These are phyloP conservation scores for Dunckerocampus dactyliophorus DNA, from an alignment of 2,113 vertebrate genomes.

Conservation along the genomic window DNA sequence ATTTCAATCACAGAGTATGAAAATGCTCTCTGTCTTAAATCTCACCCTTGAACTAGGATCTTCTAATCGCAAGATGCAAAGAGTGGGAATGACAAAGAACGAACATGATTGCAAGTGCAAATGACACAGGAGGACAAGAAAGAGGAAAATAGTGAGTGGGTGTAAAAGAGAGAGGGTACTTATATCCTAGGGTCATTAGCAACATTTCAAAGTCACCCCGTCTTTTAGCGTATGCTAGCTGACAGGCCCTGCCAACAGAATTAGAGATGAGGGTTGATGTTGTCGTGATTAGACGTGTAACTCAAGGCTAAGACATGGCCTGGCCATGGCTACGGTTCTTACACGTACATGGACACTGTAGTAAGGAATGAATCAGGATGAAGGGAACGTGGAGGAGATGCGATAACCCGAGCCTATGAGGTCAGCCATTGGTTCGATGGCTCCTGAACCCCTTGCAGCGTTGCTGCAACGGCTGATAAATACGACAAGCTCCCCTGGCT, in stretches of 20 bases:
- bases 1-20: background rate
- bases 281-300: slow-evolving; percentile 64
- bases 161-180: slow-evolving; percentile 43
- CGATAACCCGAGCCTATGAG: slow-evolving; percentile 38
- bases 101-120: slow-evolving; percentile 28
- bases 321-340: slow-evolving; percentile 22
- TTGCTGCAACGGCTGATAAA: slow-evolving; percentile 40
- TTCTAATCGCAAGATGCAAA: slow-evolving; percentile 21
- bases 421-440: slow-evolving; percentile 39
- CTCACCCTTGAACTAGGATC: background rate
- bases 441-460: slow-evolving; percentile 29
- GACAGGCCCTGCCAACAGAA: slow-evolving; percentile 70
- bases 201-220: slow-evolving; percentile 70
- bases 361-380: slow-evolving; percentile 4
- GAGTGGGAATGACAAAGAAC: slow-evolving; percentile 18
- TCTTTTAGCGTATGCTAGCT: slow-evolving; percentile 66
- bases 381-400: slow-evolving; percentile 2
- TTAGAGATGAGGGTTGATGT: slow-evolving; percentile 63
- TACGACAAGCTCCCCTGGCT: slow-evolving; percentile 28
- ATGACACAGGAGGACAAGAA: slow-evolving; percentile 47
- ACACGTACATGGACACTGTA: background rate
- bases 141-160: slow-evolving; percentile 37
- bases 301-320: slow-evolving; percentile 40
- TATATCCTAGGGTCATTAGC: slow-evolving; percentile 66
- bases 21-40: background rate